Evolutionary conservation across 2,888 invertebrate species (phyloP).

Genomic region (Eristalinus aeneus): DNA sequence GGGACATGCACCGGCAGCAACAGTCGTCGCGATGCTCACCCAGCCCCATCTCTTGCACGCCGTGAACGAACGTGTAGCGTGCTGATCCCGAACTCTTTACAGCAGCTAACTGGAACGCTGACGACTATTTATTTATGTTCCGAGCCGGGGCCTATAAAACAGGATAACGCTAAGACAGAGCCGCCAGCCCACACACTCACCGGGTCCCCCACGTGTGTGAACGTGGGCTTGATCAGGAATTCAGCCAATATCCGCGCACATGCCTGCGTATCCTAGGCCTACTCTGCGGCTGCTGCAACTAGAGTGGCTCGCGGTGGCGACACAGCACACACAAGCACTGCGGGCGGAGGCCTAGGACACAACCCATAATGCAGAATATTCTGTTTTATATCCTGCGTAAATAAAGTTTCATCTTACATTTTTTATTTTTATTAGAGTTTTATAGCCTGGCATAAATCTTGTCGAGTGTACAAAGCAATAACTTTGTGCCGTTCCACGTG

Average conservation of each 20-base stretch:
- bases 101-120: slow-evolving; percentile 60
- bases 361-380: slow-evolving; percentile 70
- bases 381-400: slow-evolving; percentile 72
- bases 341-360: slow-evolving; percentile 61
- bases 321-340: slow-evolving; percentile 21
- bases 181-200: background rate
- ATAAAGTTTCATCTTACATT: slow-evolving; percentile 74
- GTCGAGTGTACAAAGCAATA: slow-evolving; percentile 72
- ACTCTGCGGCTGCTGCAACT: slow-evolving; percentile 23
- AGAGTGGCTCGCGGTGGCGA: slow-evolving; percentile 9
- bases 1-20: slow-evolving; percentile 47
- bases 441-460: slow-evolving; percentile 74
- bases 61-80: background rate
- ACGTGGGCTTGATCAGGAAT: background rate
- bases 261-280: slow-evolving; percentile 1
- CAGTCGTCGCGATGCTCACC: slow-evolving; percentile 17
- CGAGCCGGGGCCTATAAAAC: slow-evolving; percentile 61
- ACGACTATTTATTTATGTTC: slow-evolving; percentile 70
- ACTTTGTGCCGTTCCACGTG: slow-evolving; percentile 69
- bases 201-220: background rate
- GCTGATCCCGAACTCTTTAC: slow-evolving; percentile 56
- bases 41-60: background rate
- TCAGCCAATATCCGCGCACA: background rate
- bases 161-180: slow-evolving; percentile 61
- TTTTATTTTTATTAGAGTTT: slow-evolving; percentile 74